Evolutionary conservation across 2,888 invertebrate species (phyloP), one percentile per base, ranked within the genome.

Genomic region (Acrobasis suavella): DNA sequence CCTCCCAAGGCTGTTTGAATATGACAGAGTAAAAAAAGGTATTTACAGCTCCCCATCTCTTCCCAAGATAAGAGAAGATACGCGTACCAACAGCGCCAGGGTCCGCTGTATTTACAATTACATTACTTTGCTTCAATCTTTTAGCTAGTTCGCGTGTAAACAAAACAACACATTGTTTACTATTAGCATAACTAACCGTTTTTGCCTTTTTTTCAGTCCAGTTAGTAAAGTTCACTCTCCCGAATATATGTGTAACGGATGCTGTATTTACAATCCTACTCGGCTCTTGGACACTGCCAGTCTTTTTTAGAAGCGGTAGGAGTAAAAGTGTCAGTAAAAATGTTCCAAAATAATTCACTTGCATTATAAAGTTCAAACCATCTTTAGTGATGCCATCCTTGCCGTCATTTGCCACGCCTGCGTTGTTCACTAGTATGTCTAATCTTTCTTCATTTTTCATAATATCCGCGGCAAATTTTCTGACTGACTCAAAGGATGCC

Each of bases 321-420:
- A 98, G 90, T 22, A 98, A 93, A 82, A 96, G 96, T 0, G 97
- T 97, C 51, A 98, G 89, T 52, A 98, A 89, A 81, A 97, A 98
- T 32, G 96, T 97, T 0, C 97, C 97, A 82, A 32, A 6, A 32
- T 32, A 32, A 32, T 32, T 32, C 32, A 32, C 8, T 32, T 32
- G 22, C 22, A 22, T 22, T 1, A 22, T 22, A 22, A 22, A 22
- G 22, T 22, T 22, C 22, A 22, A 22, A 22, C 22, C 22, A 22
- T 22, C 22, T 22, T 22, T 22, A 22, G 22, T 22, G 22, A 22
- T 22, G 22, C 22, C 22, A 22, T 1, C 22, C n/a, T n/a, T n/a
- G 22, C 22, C 22, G 22, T n/a, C n/a, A n/a, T 22, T 22, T 22
- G 22, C 22, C 22, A 22, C 22, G 22, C 22, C 22, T 22, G 22